Conservation (phyloP, 2,888 invertebrate species). For the Drosophila fulvimacula region DNA sequence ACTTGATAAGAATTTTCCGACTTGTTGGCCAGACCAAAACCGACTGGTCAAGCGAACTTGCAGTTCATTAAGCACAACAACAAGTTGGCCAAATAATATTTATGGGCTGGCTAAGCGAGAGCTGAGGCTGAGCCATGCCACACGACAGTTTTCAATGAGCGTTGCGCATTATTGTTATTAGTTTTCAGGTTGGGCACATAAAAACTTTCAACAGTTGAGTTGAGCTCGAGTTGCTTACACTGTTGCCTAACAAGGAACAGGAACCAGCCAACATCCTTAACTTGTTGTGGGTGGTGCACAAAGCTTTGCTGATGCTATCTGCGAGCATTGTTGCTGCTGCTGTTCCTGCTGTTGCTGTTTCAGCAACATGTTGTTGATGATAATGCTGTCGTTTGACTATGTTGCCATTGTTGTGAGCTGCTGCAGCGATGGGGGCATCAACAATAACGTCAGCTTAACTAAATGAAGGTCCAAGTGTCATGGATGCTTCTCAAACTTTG, state of each 20-base stretch:
- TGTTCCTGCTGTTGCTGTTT: constrained; percentile 50
- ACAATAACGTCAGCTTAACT: constrained; percentile 71
- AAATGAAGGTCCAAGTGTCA: constrained; percentile 76
- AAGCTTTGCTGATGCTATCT: constrained; percentile 69
- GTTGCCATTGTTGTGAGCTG: constrained; percentile 60
- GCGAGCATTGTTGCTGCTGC: constrained; percentile 55
- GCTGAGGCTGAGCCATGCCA: constrained; percentile 34
- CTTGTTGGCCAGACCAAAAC: constrained; percentile 34
- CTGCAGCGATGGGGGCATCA: constrained; percentile 33
- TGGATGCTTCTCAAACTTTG: constrained; percentile 67
- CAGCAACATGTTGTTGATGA: constrained; percentile 75
- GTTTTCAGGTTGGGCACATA: constrained; percentile 71
- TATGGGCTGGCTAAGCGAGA: constrained; percentile 71
- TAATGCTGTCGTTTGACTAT: constrained; percentile 69
- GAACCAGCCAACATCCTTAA: constrained; percentile 22
- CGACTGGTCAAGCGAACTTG: constrained; percentile 42
- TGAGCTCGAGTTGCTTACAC: constrained; percentile 44
- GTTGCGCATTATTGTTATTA: constrained; percentile 75
- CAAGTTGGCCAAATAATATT: constrained; percentile 61
- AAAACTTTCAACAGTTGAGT: constrained; percentile 57
- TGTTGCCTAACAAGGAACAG: constrained; percentile 62
- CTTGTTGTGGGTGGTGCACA: constrained; percentile 27
- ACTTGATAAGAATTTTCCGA: constrained; percentile 58
- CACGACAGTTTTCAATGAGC: constrained; percentile 64
- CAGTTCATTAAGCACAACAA: constrained; percentile 59